Evolutionary conservation across 2,797 vertebrate species (phyloP).

Genomic region (Smutsia gigantea): DNA sequence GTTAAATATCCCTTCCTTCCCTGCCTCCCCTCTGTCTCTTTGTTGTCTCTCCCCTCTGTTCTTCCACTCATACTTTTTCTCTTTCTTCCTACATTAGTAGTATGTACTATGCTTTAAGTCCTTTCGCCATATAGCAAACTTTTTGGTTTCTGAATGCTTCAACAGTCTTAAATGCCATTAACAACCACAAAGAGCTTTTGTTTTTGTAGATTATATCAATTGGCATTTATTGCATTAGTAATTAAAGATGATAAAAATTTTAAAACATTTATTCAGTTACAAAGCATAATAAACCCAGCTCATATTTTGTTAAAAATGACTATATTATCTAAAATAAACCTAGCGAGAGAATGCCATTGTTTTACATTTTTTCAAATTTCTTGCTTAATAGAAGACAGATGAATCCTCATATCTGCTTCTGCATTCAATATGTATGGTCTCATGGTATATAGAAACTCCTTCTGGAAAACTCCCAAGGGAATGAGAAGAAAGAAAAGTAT

Average conservation of each 20-base stretch:
- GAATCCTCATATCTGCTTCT: not conserved
- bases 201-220: not conserved
- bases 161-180: not conserved
- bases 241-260: not conserved
- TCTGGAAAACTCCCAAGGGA: conserved; percentile 41
- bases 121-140: not conserved
- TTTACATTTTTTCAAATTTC: conserved; percentile 32
- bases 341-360: not conserved
- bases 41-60: not conserved
- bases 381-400: conserved; percentile 25
- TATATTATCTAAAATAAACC: not conserved
- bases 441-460: not conserved
- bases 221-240: not conserved
- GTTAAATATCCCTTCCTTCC: not conserved
- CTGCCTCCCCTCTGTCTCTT: not conserved
- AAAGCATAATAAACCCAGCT: not conserved
- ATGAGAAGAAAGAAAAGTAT: not conserved
- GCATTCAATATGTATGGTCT: not conserved
- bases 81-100: not conserved
- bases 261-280: not conserved
- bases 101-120: not conserved
- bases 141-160: not conserved
- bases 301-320: conserved; percentile 23
- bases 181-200: not conserved
- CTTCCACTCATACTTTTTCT: not conserved